Percentiles rank a stretch among this genome's conserved stretches.
Evolutionary conservation across 2,888 invertebrate genomes (phyloP).

Genomic region (Polia nebulosa): DNA sequence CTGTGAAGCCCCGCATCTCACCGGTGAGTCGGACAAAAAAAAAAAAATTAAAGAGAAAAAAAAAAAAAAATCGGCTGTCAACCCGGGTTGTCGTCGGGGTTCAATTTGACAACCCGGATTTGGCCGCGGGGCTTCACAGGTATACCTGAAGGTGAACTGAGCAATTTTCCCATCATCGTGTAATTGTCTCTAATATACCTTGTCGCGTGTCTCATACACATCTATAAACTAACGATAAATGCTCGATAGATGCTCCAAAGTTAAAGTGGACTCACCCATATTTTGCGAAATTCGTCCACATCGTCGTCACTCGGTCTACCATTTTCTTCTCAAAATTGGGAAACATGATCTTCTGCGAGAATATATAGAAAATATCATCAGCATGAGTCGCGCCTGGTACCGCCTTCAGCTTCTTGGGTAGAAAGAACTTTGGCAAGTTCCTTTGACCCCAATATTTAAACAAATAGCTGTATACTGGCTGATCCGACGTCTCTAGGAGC

Average conservation of each 20-base stretch:
- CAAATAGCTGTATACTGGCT: slow-evolving; percentile 78
- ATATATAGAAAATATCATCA: slow-evolving; percentile 84
- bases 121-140: no score
- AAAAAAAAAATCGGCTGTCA: no score
- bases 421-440: slow-evolving; percentile 72
- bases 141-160: not conserved
- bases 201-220: not conserved
- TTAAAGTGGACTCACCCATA: slow-evolving; percentile 73
- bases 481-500: slow-evolving; percentile 70
- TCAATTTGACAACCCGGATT: no score
- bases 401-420: slow-evolving; percentile 63
- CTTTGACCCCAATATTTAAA: slow-evolving; percentile 79
- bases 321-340: slow-evolving; percentile 76
- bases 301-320: slow-evolving; percentile 77
- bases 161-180: not conserved
- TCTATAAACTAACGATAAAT: not conserved
- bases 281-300: slow-evolving; percentile 87
- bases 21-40: no score
- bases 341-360: slow-evolving; percentile 72
- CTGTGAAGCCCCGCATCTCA: no score
- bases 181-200: not conserved
- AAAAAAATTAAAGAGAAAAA: no score
- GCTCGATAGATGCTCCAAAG: not conserved
- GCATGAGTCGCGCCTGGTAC: slow-evolving; percentile 80
- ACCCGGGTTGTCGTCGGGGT: no score